Evolutionary conservation across 2,888 invertebrate genomes (phyloP), one percentile per base, ranked within the genome.

Genomic region (Phortica magna): DNA sequence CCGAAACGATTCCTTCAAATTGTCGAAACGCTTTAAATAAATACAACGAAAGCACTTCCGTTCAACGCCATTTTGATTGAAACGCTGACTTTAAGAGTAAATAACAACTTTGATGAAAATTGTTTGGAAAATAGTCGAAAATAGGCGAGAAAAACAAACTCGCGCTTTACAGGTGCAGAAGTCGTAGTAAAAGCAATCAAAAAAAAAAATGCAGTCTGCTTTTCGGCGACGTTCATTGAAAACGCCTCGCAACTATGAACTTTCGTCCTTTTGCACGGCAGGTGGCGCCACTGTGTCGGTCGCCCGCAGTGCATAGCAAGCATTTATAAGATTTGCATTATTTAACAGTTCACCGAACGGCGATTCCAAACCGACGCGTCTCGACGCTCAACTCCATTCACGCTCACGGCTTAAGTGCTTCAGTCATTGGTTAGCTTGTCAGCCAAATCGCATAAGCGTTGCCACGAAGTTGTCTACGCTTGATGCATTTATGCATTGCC

Each of bases 251-350:
- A 39, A 65, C 31, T 22, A 41, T 19, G 68, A 14, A 41, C 43
- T 61, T 67, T 67, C 14, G 81, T 72, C 76, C 75, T 77, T 71
- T 78, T 10, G 71, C 78, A 81, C 77, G 77, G 77, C 74, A 76
- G 57, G 42, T 55, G 67, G 31, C 53, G 70, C 55, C 70, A 17
- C 19, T 79, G n/a, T 39, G 74, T 39, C 70, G 68, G 55, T 74
- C 76, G 76, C 76, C 80, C 79, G 83, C 80, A 81, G 85, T 81
- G 84, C 79, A 85, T 82, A 84, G 86, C 74, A 17, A 17, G 85
- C 82, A 81, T 85, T 87, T 86, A 81, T 82, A 75, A 80, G 85
- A 86, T 86, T 86, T 86, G 80, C 88, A 87, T 86, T 87, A 87
- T 85, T 87, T 84, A 84, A 79, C 77, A 75, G 12, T 41, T 55